Conservation (phyloP, 2,113 vertebrate genomes). For the Saccopteryx bilineata region DNA sequence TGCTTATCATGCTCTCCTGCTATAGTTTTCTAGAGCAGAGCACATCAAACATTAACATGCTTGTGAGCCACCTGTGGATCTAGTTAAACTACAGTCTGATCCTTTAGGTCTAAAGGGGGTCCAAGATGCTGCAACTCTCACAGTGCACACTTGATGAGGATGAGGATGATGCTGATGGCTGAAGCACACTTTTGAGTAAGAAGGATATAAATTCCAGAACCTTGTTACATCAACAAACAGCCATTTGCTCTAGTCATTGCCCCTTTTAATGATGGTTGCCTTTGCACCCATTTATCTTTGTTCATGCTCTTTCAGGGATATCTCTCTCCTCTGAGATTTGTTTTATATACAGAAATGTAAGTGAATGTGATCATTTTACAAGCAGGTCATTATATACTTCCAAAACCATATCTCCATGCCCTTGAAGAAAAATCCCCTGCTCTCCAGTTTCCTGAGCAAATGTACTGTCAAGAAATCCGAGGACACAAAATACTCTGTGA, state of each 20-base stretch:
- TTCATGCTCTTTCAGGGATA: not conserved
- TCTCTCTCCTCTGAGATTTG: not conserved
- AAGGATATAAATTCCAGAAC: not conserved
- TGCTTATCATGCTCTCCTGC: not conserved
- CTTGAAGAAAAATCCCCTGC: not conserved
- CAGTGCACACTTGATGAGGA: not conserved
- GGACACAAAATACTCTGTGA: not conserved
- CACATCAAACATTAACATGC: not conserved
- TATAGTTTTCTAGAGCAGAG: not conserved
- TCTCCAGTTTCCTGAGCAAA: not conserved
- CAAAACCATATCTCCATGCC: not conserved
- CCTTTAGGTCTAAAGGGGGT: not conserved
- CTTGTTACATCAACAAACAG: not conserved
- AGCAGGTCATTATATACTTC: not conserved
- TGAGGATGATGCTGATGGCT: not conserved
- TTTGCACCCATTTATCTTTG: not conserved
- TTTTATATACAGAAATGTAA: not conserved
- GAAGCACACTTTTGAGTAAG: not conserved
- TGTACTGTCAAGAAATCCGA: not conserved
- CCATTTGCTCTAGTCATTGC: not conserved
- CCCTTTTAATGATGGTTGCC: not conserved
- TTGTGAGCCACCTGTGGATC: rapidly evolving
- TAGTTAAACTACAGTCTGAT: not conserved
- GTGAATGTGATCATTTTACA: not conserved
- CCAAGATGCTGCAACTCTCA: not conserved